These are phyloP conservation scores for Phocoena sinus DNA, from an alignment of 2,113 vertebrate genomes.

Conservation along the genomic window DNA sequence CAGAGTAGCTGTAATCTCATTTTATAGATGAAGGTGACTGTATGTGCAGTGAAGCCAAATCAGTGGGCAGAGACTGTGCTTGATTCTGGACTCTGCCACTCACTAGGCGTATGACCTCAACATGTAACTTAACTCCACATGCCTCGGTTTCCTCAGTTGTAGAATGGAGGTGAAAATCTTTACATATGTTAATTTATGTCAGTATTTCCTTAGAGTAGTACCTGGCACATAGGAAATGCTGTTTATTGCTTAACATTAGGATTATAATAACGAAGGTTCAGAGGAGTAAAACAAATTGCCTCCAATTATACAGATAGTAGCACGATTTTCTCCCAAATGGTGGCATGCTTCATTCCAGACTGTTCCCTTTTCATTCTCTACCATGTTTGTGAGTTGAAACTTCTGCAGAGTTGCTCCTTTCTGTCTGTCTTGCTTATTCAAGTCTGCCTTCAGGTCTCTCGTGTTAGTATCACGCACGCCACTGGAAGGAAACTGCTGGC, in stretches of 20 bases:
- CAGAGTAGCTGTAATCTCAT: background rate
- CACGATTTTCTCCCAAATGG: background rate
- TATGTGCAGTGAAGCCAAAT: background rate
- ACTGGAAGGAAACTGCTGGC: background rate
- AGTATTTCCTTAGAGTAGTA: background rate
- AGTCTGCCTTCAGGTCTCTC: background rate
- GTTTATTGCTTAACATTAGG: background rate
- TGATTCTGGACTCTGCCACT: background rate
- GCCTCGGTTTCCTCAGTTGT: background rate
- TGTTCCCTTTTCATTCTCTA: background rate
- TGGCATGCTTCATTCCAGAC: background rate
- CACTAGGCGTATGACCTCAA: background rate
- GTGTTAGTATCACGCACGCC: background rate
- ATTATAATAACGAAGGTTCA: background rate
- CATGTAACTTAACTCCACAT: background rate
- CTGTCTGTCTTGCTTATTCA: background rate
- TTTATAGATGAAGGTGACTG: background rate
- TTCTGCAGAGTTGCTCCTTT: background rate
- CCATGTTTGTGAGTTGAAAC: background rate
- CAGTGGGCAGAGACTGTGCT: background rate
- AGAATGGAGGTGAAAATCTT: background rate
- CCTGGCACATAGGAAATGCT: background rate
- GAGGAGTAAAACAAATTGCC: background rate
- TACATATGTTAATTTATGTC: background rate
- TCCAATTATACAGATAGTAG: background rate